These are phyloP conservation scores for Sula dactylatra DNA, from an alignment of 2,113 vertebrate genomes.

Conservation along the genomic window DNA sequence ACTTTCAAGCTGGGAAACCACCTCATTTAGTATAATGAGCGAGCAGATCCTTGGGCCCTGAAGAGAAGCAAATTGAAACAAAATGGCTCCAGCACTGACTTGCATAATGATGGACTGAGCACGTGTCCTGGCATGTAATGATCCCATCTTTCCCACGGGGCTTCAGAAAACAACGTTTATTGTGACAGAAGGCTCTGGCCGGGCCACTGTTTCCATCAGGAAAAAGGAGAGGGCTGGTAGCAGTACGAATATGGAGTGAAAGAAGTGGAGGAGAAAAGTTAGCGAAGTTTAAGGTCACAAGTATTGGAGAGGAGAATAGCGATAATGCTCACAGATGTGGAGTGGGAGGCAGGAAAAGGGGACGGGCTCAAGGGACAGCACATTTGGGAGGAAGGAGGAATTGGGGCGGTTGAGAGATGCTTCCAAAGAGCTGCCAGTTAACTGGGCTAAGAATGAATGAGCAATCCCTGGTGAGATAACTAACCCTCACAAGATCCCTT, in stretches of 20 bases:
- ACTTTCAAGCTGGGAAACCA: constrained; percentile 69
- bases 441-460: neutral
- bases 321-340: neutral
- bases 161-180: neutral
- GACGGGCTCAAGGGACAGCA: neutral
- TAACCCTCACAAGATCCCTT: neutral
- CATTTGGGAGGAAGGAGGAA: neutral
- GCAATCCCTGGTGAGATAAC: neutral
- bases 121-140: constrained; percentile 14
- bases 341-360: neutral
- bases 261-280: neutral
- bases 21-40: constrained; percentile 66
- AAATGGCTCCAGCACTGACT: constrained; percentile 49
- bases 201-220: neutral
- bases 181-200: neutral
- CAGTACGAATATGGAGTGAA: neutral
- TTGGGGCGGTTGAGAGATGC: neutral
- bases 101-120: constrained; percentile 51
- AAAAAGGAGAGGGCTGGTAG: neutral
- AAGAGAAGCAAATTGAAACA: constrained; percentile 65
- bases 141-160: constrained; percentile 18
- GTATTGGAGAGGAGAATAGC: neutral
- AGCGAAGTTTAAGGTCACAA: neutral
- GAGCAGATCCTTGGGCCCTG: constrained; percentile 61
- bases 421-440: neutral